Base-by-base conservation (phyloP, 2,888 invertebrate species). In the Drosophila sordidula region DNA sequence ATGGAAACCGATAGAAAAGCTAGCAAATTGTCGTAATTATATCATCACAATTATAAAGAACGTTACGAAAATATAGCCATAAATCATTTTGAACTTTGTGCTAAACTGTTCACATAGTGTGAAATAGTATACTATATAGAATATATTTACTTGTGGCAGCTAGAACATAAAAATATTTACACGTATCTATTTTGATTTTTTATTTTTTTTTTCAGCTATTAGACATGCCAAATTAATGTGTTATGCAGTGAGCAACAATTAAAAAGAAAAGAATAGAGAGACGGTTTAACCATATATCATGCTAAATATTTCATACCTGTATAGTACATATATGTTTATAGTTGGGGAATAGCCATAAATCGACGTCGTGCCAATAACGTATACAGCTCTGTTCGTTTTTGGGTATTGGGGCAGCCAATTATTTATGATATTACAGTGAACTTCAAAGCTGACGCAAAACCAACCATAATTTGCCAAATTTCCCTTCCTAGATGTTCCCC, bases 21-120 rank as follows among this genome's bases (percentile, higher is more conserved):
- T 57, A 46, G 67, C 46, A 58, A 72, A 77, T 72, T 77, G 54
- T 72, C 78, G 66, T 77, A 77, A 74, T 74, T 77, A 74, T 74
- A 66, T 74, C 74, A 74, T 61, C 73, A 47, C 39, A 72, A 76
- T 71, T 71, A 77, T 61, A 55, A 44, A 65, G 44, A 74, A 54
- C 45, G 41, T 50, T 56, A 18, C 56, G 63, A 68, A 67, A 63
- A 54, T 63, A 68, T 78, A 51, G 36, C 22, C 69, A 54, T 57
- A 61, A 74, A 78, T 16, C 50, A 57, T 74, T 74, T 51, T 61
- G 74, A 68, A 74, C 69, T 77, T 77, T 75, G 75, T 59, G 74
- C 68, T 63, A 51, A 71, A 59, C 69, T 51, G 32, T 49, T 26
- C 34, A 38, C 32, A 42, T 42, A 25, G 52, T 54, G 52, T 41